These are phyloP conservation scores for Oncorhynchus nerka DNA, from an alignment of 2,113 vertebrate genomes.

Conservation along the genomic window DNA sequence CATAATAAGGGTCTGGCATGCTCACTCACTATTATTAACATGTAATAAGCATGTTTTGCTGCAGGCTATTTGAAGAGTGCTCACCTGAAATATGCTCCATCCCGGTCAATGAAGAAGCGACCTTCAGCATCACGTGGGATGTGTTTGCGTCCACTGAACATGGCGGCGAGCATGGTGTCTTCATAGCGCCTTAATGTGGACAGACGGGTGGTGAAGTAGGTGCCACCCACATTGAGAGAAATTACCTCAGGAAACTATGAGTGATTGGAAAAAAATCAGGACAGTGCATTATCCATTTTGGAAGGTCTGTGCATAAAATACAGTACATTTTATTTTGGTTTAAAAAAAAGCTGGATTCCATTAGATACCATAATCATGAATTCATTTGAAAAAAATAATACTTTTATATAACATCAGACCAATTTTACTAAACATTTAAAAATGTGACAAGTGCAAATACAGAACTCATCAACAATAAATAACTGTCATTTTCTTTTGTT, in stretches of 20 bases:
- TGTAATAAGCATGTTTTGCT: background rate
- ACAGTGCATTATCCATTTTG: background rate
- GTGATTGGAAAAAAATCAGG: background rate
- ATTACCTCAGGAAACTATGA: constrained; percentile 93
- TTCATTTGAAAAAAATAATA: no score
- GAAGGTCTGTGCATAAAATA: background rate
- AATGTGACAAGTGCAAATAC: no score
- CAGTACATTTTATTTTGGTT: background rate
- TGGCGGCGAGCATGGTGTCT: constrained; percentile 96
- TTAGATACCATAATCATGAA: no score
- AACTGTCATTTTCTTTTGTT: no score
- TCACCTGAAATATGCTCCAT: constrained; percentile 92
- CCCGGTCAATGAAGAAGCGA: constrained; percentile 95
- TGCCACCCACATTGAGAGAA: constrained; percentile 92
- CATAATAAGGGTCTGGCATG: no score
- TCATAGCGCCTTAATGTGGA: constrained; percentile 91
- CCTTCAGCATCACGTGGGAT: constrained; percentile 91
- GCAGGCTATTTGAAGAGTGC: constrained; percentile 30
- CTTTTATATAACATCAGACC: no score
- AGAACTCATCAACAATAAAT: no score
- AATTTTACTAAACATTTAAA: background rate
- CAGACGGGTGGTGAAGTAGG: constrained; percentile 88
- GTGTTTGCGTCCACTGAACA: constrained; percentile 97
- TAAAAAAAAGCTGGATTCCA: background rate
- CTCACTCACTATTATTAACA: no score